Evolutionary conservation across 2,888 invertebrate species (phyloP).

Genomic region (Polia nebulosa): DNA sequence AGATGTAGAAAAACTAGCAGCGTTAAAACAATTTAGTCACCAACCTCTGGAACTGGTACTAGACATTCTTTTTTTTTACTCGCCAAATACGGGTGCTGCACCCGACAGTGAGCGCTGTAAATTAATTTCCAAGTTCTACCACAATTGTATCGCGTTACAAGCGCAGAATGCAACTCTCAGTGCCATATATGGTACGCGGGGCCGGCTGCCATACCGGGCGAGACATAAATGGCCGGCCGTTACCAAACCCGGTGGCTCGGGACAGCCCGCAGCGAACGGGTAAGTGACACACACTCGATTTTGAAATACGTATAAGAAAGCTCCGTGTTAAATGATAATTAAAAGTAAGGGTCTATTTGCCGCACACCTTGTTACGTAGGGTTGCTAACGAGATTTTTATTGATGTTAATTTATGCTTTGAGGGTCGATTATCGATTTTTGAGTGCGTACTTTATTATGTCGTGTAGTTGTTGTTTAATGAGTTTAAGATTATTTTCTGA

Average conservation of each 20-base stretch:
- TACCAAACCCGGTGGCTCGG: conserved; percentile 80
- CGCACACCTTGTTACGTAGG: conserved; percentile 52
- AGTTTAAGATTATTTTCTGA: conserved; percentile 9
- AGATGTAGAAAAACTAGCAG: conserved; percentile 17
- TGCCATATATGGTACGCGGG: conserved; percentile 71
- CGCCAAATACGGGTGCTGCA: conserved; percentile 62
- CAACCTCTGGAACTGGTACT: conserved; percentile 37
- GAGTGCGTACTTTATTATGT: conserved; percentile 3
- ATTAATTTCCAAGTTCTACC: conserved; percentile 77
- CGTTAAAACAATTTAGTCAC: conserved; percentile 38
- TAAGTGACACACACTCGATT: conserved; percentile 77
- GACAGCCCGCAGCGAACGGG: conserved; percentile 76
- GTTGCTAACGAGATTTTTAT: conserved; percentile 46
- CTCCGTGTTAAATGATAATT: conserved; percentile 65
- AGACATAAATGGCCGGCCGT: conserved; percentile 73
- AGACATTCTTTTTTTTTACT: conserved; percentile 50
- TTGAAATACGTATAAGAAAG: conserved; percentile 76
- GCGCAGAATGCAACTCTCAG: conserved; percentile 72
- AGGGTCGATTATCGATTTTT: conserved; percentile 32
- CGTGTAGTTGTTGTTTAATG: conserved; percentile 5
- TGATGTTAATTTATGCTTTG: conserved; percentile 40
- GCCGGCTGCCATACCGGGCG: conserved; percentile 76
- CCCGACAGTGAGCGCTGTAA: conserved; percentile 62
- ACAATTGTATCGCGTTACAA: conserved; percentile 78
- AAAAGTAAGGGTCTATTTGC: conserved; percentile 58